Evolutionary conservation across 1,140 invertebrate species (phyloP).

Genomic region (Trichoplusia ni): DNA sequence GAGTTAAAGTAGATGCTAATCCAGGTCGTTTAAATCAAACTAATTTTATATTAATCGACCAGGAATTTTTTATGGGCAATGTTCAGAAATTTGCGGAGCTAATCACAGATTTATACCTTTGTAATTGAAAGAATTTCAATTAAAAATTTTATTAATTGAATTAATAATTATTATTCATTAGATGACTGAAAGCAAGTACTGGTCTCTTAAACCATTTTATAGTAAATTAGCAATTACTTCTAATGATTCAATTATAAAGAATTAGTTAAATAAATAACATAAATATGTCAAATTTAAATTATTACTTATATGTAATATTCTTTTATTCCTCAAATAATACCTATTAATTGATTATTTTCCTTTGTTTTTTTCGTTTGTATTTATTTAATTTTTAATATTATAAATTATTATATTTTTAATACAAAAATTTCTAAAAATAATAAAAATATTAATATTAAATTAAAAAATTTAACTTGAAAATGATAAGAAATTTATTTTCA

Average conservation of each 20-base stretch:
- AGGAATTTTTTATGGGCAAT: conserved; percentile 87
- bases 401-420: not conserved
- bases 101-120: conserved; percentile 91
- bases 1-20: conserved; percentile 85
- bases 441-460: not conserved
- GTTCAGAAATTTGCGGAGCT: conserved; percentile 90
- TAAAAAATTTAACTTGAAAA: conserved; percentile 63
- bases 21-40: conserved; percentile 87
- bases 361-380: conserved; percentile 80
- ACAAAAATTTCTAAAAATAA: not conserved
- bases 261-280: conserved; percentile 81
- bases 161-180: too few relatives aligned
- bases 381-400: not conserved
- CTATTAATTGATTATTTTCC: conserved; percentile 79
- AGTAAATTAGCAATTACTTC: conserved; percentile 82
- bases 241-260: conserved; percentile 73
- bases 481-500: conserved; percentile 83
- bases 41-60: conserved; percentile 81
- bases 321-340: conserved; percentile 82
- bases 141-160: conserved; percentile 82
- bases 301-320: conserved; percentile 79
- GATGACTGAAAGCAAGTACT: conserved; percentile 84
- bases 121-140: conserved; percentile 82
- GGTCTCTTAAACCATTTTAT: conserved; percentile 79
- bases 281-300: conserved; percentile 83